A percentile compares a stretch with the other conserved stretches of the same genome.
Conservation (phyloP, 2,888 invertebrate genomes). For the Caenorhabditis panamensis region DNA sequence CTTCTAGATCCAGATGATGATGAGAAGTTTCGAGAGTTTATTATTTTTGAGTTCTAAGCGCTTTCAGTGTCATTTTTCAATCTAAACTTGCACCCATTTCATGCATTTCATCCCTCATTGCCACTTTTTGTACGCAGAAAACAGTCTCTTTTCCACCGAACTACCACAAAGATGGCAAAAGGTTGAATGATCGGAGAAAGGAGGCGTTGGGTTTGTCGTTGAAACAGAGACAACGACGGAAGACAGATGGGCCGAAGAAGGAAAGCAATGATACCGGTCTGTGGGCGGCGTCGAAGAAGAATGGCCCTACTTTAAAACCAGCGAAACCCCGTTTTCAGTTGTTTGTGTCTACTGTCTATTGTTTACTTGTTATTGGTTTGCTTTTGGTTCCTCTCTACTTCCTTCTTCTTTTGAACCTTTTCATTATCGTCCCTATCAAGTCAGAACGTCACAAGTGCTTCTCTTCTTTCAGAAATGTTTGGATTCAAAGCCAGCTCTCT, state of each 20-base stretch:
- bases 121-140: background rate
- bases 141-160: background rate
- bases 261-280: conserved; percentile 56
- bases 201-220: background rate
- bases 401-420: too few relatives aligned
- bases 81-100: background rate
- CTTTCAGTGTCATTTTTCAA: too few relatives aligned
- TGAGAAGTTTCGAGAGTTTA: too few relatives aligned
- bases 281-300: conserved; percentile 31
- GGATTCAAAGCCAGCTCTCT: conserved; percentile 39
- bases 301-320: conserved; percentile 52
- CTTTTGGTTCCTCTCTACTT: background rate
- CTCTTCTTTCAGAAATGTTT: conserved; percentile 55
- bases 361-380: conserved; percentile 5
- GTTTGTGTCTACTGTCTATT: conserved; percentile 31
- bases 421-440: too few relatives aligned
- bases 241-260: conserved; percentile 2
- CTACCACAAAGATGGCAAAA: background rate
- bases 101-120: too few relatives aligned
- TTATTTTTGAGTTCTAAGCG: too few relatives aligned
- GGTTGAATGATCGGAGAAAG: conserved; percentile 4
- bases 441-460: too few relatives aligned
- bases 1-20: background rate
- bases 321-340: conserved; percentile 4
- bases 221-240: conserved; percentile 15